Evolutionary conservation across 2,888 invertebrate genomes (phyloP).

Genomic region (Ptychoptera contaminata): DNA sequence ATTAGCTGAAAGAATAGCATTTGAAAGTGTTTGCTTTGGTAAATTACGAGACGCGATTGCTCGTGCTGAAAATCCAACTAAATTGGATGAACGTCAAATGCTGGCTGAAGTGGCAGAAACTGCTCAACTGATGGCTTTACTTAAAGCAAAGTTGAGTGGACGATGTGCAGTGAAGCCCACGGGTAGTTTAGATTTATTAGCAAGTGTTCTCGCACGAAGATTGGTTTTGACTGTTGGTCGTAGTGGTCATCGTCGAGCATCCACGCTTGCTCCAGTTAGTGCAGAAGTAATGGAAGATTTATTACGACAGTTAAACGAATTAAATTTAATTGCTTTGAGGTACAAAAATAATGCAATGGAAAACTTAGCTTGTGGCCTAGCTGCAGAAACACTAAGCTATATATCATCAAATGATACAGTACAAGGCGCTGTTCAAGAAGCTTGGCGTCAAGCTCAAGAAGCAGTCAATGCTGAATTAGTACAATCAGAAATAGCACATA

Average conservation of each 20-base stretch:
- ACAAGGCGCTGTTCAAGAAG: constrained; percentile 54
- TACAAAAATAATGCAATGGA: constrained; percentile 54
- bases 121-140: constrained; percentile 54
- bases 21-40: constrained; percentile 57
- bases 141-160: constrained; percentile 50
- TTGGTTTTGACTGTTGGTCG: constrained; percentile 33
- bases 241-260: constrained; percentile 26
- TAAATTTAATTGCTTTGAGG: constrained; percentile 41
- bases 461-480: constrained; percentile 59
- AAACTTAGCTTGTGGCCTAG: constrained; percentile 52
- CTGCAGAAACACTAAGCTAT: constrained; percentile 49
- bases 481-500: constrained; percentile 60
- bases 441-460: constrained; percentile 60
- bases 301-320: constrained; percentile 40
- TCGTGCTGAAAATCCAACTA: constrained; percentile 38
- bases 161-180: constrained; percentile 30
- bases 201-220: constrained; percentile 58
- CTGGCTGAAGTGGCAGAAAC: constrained; percentile 59
- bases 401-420: constrained; percentile 37
- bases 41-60: constrained; percentile 51
- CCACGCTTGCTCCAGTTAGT: constrained; percentile 36
- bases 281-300: constrained; percentile 27
- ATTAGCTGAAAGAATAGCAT: constrained; percentile 64
- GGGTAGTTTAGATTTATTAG: constrained; percentile 50
- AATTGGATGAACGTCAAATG: constrained; percentile 43